Conservation (phyloP, 2,797 vertebrate genomes). For the Enteromius radiatus region DNA sequence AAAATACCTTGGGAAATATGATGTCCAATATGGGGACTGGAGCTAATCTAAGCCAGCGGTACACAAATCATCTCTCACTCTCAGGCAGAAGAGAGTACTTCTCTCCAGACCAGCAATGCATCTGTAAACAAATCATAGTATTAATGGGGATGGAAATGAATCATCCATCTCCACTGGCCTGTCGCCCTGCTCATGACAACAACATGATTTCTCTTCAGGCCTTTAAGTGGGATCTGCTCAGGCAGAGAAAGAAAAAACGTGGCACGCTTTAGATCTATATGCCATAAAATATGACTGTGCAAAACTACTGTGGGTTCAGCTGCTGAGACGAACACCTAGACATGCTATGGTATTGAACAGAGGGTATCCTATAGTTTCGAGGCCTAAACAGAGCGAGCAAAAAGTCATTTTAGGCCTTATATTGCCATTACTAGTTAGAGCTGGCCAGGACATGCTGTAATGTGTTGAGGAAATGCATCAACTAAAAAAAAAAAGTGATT, state of each 20-base stretch:
- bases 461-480: not conserved
- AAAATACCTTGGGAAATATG: slow-evolving; percentile 73
- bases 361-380: not conserved
- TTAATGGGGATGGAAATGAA: slow-evolving; percentile 69
- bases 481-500: too few relatives aligned
- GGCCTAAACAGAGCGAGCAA: not conserved
- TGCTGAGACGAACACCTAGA: slow-evolving; percentile 9
- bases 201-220: slow-evolving; percentile 64
- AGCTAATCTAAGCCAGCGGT: slow-evolving; percentile 70
- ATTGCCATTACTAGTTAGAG: not conserved
- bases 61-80: slow-evolving; percentile 67
- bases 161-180: slow-evolving; percentile 65
- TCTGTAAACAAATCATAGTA: slow-evolving; percentile 71
- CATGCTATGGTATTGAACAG: not conserved
- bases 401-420: not conserved
- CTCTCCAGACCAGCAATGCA: slow-evolving; percentile 61
- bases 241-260: slow-evolving; percentile 55
- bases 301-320: slow-evolving; percentile 32
- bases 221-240: slow-evolving; percentile 58
- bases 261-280: slow-evolving; percentile 56
- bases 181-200: slow-evolving; percentile 62
- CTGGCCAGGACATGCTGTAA: not conserved
- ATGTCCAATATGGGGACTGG: slow-evolving; percentile 69
- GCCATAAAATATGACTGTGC: slow-evolving; percentile 59
- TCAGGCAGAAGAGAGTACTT: slow-evolving; percentile 48